Evolutionary conservation across 2,113 vertebrate genomes (phyloP), one percentile per base, ranked within the genome.

Genomic region (Notothenia rossii): DNA sequence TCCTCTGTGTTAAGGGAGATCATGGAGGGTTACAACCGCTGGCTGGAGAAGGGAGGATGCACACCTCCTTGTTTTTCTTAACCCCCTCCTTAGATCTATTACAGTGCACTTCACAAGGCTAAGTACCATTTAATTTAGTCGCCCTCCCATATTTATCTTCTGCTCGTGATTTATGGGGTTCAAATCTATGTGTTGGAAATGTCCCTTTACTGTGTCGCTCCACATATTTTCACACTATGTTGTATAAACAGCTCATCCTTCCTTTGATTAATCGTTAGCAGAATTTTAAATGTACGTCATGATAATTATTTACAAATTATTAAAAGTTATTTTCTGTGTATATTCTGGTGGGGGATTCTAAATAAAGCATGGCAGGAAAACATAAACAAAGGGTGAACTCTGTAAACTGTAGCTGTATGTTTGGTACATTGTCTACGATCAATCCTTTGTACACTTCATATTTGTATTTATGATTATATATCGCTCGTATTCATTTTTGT

Each of bases 61-160:
- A 20, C 82, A 76, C 86, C 83, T 90, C 89, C 81, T 90, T 89
- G 81, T 90, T 94, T 84, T 86, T 82, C 71, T 82, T 88, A 87
- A 88, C 81, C 88, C 92, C 89, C 89, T 77, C 82, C 88, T 89
- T 80, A 93, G 88, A 94, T 93, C 90, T 91, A 94, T 95, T 93
- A 94, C 89, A 83, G 87, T 87, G 92, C 91, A 87, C 89, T 90
- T 92, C 91, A 91, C 89, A 88, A 92, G 95, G 95, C 94, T 96
- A 95, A 96, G 93, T 95, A 95, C 94, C 94, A 95, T 95, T 95
- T 95, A 94, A 95, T 95, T 95, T 92, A 94, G 92, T 88, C 82
- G 85, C 89, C 91, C 91, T 92, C 89, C 82, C 81, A 72, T 95
- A 95, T 96, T 95, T 93, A 94, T 96, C 94, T 94, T 95, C 90